A percentile compares a stretch with the other conserved stretches of the same genome.
These are phyloP conservation scores for Mormyrops attenuatus DNA, from an alignment of 2,797 vertebrate species.

Conservation along the genomic window DNA sequence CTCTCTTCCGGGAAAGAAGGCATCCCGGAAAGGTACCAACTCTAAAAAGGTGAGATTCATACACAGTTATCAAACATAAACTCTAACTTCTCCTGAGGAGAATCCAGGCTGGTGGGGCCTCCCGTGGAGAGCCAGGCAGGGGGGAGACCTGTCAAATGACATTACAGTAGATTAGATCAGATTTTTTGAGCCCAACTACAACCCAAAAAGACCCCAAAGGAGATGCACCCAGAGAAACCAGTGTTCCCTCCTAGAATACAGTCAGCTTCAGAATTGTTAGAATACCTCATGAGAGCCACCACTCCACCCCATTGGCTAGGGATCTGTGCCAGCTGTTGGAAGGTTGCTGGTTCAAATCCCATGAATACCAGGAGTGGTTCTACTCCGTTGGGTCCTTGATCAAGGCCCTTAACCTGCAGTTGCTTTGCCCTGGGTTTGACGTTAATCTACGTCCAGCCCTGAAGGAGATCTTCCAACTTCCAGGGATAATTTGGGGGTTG, in stretches of 20 bases:
- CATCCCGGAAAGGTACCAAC: conserved; percentile 71
- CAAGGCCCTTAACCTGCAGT: neutral
- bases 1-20: conserved; percentile 79
- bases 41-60: conserved; percentile 70
- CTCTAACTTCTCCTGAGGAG: neutral
- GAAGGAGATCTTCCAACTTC: neutral
- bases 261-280: neutral
- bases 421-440: neutral
- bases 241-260: neutral
- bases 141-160: neutral
- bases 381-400: neutral
- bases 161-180: neutral
- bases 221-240: neutral
- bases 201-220: neutral
- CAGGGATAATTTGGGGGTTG: neutral
- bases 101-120: neutral
- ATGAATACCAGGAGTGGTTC: neutral
- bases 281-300: neutral
- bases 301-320: neutral
- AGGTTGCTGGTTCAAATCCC: neutral
- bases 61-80: neutral
- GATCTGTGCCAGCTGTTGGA: neutral
- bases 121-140: neutral
- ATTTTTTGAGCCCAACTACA: neutral
- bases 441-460: neutral